Conservation (phyloP, 2,888 invertebrate genomes). For the Drosophila neutralis region DNA sequence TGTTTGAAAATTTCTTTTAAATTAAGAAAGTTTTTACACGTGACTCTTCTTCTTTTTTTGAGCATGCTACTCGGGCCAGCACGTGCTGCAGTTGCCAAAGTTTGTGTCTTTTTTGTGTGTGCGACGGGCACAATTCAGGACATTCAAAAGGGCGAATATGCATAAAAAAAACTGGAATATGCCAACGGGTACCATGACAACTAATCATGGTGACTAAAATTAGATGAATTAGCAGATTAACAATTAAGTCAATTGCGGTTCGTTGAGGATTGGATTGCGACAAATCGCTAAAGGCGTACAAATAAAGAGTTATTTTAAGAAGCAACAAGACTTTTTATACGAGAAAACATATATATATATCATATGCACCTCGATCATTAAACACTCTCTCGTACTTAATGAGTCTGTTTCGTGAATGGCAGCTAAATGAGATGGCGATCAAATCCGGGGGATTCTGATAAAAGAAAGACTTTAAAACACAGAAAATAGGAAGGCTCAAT, state of each 20-base stretch:
- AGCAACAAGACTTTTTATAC: not conserved
- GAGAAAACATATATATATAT: too few species aligned
- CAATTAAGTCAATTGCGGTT: not conserved
- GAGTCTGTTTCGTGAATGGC: not conserved
- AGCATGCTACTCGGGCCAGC: slow-evolving; percentile 23
- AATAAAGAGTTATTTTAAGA: not conserved
- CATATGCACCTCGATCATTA: too few species aligned
- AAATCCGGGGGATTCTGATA: not conserved
- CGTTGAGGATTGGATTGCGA: not conserved
- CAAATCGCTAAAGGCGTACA: not conserved
- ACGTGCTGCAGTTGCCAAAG: slow-evolving; percentile 66
- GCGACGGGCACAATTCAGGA: slow-evolving; percentile 15
- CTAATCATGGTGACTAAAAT: slow-evolving; percentile 8
- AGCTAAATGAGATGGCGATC: not conserved
- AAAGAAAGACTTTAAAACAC: not conserved
- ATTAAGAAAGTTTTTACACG: slow-evolving; percentile 78
- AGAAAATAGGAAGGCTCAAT: not conserved
- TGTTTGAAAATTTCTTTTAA: slow-evolving; percentile 80
- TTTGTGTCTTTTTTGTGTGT: slow-evolving; percentile 12
- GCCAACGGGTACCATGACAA: slow-evolving; percentile 12
- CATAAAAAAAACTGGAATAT: slow-evolving; percentile 51
- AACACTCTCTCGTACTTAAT: not conserved
- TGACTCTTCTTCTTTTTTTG: slow-evolving; percentile 53
- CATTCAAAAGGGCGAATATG: slow-evolving; percentile 60
- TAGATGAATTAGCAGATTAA: not conserved